Base-by-base conservation (phyloP, 1,140 invertebrate species). In the Xylocopa sonorina region DNA sequence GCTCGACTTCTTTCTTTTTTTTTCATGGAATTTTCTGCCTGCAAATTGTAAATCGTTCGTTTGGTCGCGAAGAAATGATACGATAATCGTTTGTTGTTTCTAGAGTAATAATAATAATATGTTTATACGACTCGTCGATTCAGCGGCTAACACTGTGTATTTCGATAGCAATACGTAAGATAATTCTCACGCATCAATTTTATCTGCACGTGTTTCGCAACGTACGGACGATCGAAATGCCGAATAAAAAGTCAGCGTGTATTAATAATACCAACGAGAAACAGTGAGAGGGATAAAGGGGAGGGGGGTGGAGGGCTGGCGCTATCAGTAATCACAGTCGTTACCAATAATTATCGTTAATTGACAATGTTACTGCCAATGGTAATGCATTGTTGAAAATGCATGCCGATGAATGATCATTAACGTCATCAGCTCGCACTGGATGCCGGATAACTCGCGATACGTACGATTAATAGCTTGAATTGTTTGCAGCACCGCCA, bases 401-500 rank as follows among this genome's bases (percentile, higher is more conserved):
- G 14, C 16, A 43, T 43, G 29, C 14, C 1, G 24, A 64, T 43
- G n/a, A 63, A 5, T 24, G 18, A 6, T 62, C n/a, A 43, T 27
- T 58, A 5, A 58, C 7, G 43, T 55, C 10, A 4, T 34, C 3
- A 10, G 2, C n/a, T 60, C 10, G 12, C 12, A n/a, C 12, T 24
- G 50, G 3, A n/a, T n/a, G n/a, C n/a, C n/a, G n/a, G n/a, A n/a
- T n/a, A n/a, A n/a, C n/a, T n/a, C n/a, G n/a, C n/a, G n/a, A n/a
- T n/a, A n/a, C n/a, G n/a, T n/a, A n/a, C n/a, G 5, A 24, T n/a
- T 14, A 41, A 53, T n/a, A 34, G 16, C n/a, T 41, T 43, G 48
- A 53, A 82, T 78, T 79, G 16, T 32, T 87, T 93, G 46, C 94
- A 98, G 97, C 97, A 63, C 97, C 97, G 29, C 98, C 98, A 29